Base-by-base conservation (phyloP, 2,113 vertebrate species). In the Phalacrocorax pelagicus region DNA sequence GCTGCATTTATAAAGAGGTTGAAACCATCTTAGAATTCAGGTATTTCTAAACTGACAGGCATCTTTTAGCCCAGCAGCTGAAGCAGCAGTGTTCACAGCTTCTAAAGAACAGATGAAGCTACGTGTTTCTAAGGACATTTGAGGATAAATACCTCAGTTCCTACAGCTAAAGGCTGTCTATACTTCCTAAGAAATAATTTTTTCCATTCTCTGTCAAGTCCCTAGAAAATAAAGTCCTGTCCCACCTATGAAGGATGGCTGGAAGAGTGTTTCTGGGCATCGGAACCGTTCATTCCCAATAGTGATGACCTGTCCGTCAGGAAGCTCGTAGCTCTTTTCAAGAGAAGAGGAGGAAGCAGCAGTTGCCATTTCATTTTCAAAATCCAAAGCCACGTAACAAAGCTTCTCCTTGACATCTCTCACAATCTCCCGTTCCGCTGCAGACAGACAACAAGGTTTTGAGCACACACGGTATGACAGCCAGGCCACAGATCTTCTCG, bases 391-490 rank as follows among this genome's bases (percentile, higher is more conserved):
- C 89, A 98, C 97, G 5, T 98, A 98, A 97, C 98, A 98, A 81
- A 98, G 96, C 96, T 99, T 99, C 98, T 99, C 98, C 97, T 99
- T 99, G 97, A 98, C 97, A 92, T 99, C 98, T 62, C 98, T 98
- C 95, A 98, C 98, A 96, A 99, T 99, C 97, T 99, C 98, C 97
- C 98, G 97, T 96, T 99, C 98, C 44, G 98, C 99, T 99, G 97
- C 93, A 30, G 91, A 65, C 5, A 72, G 61, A 15, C 58, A 81
- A 62, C 5, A 69, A 42, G 59, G 24, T 78, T 55, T 67, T 19
- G 61, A 75, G 73, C 36, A 36, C 22, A 15, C 9, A 15, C 5
- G 47, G 26, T 5, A 21, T 5, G 38, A 66, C 29, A 90, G 36
- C 26, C 5, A 73, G 32, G 54, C 62, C 9, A 40, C 10, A 15